Percentiles rank a stretch among this genome's conserved stretches.
phyloP scores from a whole-genome alignment of 2,797 vertebrate genomes.

The Pygocentrus nattereri region DNA sequence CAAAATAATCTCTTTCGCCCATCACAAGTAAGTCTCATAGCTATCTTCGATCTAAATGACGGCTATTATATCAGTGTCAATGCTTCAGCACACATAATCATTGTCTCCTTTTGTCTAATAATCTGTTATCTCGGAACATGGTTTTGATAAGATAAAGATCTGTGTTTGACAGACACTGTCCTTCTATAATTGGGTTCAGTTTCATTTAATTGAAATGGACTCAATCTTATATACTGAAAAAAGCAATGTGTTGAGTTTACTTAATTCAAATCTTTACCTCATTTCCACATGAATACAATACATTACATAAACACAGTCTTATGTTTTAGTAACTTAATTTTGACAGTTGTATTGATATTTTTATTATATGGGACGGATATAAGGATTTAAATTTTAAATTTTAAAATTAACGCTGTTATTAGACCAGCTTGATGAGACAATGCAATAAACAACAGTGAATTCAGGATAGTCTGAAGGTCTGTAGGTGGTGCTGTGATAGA shows the following conservation, averaged over 20 bases:
- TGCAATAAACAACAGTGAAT: constrained; percentile 33
- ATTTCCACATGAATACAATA: too few species aligned
- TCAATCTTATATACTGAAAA: too few species aligned
- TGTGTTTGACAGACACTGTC: not conserved
- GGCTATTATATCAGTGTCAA: not conserved
- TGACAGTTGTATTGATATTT: too few species aligned
- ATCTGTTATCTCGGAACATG: too few species aligned
- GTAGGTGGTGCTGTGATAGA: constrained; percentile 21
- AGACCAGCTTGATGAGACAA: not conserved
- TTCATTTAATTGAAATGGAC: too few species aligned
- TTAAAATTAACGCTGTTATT: constrained; percentile 12
- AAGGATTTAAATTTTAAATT: not conserved
- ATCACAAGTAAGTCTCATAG: not conserved
- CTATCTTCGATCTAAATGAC: not conserved
- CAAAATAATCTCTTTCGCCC: not conserved
- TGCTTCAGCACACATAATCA: not conserved
- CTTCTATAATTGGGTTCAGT: not conserved
- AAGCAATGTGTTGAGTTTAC: too few species aligned
- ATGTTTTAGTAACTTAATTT: too few species aligned
- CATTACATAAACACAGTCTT: too few species aligned
- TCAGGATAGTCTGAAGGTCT: constrained; percentile 14
- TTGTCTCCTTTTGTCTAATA: not conserved
- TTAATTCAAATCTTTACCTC: too few species aligned
- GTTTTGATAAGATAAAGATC: constrained; percentile 4
- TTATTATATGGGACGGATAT: too few species aligned